phyloP scores from a whole-genome alignment of 1,140 invertebrate species.

The Drosophila equinoxialis region DNA sequence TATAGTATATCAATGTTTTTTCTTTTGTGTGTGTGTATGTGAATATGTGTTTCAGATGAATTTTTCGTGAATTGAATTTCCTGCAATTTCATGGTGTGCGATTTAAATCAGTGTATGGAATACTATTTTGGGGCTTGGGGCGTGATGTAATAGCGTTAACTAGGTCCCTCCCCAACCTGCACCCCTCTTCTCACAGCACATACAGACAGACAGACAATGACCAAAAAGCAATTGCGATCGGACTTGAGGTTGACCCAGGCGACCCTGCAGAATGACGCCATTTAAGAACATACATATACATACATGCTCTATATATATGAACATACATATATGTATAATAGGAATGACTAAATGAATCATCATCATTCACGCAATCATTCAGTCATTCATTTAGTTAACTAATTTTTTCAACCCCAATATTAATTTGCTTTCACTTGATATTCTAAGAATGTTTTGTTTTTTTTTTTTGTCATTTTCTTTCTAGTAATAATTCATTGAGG shows the following conservation, averaged over 20 bases:
- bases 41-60: constrained; percentile 25
- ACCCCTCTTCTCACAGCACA: constrained; percentile 5
- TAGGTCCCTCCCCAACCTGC: constrained; percentile 1
- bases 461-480: constrained; percentile 51
- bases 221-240: constrained; percentile 58
- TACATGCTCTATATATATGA: not conserved
- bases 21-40: constrained; percentile 21
- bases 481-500: constrained; percentile 24
- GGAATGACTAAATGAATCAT: constrained; percentile 5
- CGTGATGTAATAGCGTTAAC: constrained; percentile 75
- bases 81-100: constrained; percentile 66
- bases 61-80: constrained; percentile 75
- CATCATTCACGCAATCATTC: not conserved
- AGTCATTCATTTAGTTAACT: not conserved
- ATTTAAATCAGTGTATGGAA: constrained; percentile 40
- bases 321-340: not conserved
- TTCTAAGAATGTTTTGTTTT: constrained; percentile 11
- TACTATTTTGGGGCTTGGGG: constrained; percentile 36
- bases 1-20: constrained; percentile 2
- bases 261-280: constrained; percentile 40
- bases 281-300: not conserved
- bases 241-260: constrained; percentile 61
- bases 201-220: constrained; percentile 31
- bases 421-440: constrained; percentile 20
- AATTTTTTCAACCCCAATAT: constrained; percentile 1